Evolutionary conservation across 2,113 vertebrate species (phyloP).

Genomic region (Cephalophus harveyi): DNA sequence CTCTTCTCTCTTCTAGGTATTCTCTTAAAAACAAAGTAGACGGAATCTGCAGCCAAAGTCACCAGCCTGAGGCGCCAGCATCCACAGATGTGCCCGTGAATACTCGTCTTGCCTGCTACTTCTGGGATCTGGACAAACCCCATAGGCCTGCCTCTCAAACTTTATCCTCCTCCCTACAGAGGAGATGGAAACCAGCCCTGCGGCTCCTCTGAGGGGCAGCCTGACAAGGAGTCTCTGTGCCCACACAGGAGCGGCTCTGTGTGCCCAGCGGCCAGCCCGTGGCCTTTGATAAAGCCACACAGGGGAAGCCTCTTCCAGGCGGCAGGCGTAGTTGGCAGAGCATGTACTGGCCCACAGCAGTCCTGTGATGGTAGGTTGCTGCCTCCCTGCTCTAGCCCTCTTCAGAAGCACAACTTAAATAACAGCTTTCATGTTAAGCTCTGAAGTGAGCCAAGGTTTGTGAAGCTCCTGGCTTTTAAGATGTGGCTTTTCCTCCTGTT

Average conservation of each 20-base stretch:
- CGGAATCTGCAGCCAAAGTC: neutral
- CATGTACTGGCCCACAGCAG: neutral
- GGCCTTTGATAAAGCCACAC: conserved; percentile 63
- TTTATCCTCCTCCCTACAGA: neutral
- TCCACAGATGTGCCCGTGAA: neutral
- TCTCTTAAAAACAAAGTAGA: neutral
- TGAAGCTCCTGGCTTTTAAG: conserved; percentile 42
- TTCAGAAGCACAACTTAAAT: conserved; percentile 62
- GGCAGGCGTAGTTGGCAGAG: neutral
- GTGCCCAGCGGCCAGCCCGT: neutral
- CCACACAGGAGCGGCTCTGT: conserved; percentile 58
- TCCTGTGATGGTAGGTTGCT: neutral
- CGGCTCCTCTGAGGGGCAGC: neutral
- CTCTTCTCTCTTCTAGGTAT: neutral
- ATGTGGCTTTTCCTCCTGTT: conserved; percentile 48
- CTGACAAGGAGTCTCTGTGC: conserved; percentile 63
- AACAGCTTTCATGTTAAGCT: conserved; percentile 57
- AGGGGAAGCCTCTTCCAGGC: conserved; percentile 43
- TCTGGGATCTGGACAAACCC: neutral
- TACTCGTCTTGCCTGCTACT: neutral
- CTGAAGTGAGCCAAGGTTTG: conserved; percentile 51
- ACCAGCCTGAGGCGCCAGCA: neutral
- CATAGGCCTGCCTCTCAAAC: neutral
- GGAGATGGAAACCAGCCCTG: neutral
- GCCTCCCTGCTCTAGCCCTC: conserved; percentile 36